These are phyloP conservation scores for Zalophus californianus DNA, from an alignment of 2,797 vertebrate species.

Conservation along the genomic window DNA sequence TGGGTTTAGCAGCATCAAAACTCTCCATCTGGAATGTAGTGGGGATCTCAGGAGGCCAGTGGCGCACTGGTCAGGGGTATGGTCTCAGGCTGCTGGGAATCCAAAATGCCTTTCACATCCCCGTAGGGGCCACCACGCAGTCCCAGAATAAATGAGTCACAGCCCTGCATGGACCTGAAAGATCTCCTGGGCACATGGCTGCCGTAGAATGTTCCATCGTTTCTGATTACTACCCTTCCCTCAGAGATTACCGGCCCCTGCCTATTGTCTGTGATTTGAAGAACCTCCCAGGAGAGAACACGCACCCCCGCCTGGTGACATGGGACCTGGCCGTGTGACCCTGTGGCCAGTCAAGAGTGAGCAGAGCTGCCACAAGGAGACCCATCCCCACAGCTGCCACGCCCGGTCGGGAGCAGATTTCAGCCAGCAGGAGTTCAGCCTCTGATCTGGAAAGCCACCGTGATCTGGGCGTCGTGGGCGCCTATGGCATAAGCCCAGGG, in stretches of 20 bases:
- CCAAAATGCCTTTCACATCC: fast-evolving
- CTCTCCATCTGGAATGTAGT: fast-evolving
- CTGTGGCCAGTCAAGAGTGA: neutral
- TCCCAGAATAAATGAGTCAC: neutral
- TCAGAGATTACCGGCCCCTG: neutral
- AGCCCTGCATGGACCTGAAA: fast-evolving
- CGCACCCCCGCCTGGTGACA: fast-evolving
- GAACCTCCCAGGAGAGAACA: neutral
- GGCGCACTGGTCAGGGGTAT: fast-evolving
- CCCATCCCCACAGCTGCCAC: neutral
- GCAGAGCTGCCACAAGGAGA: fast-evolving
- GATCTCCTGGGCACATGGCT: fast-evolving
- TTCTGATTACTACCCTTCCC: neutral
- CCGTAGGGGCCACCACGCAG: fast-evolving
- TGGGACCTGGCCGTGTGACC: neutral
- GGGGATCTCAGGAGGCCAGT: neutral
- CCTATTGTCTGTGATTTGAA: neutral
- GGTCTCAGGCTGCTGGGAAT: fast-evolving
- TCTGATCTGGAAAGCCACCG: neutral
- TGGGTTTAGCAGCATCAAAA: fast-evolving
- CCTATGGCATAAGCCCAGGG: fast-evolving
- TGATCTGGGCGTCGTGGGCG: fast-evolving
- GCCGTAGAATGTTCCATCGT: neutral
- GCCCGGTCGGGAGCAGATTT: neutral
- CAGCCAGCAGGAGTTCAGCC: neutral